Base-by-base conservation (phyloP, 2,797 vertebrate genomes). In the Falco rusticolus region DNA sequence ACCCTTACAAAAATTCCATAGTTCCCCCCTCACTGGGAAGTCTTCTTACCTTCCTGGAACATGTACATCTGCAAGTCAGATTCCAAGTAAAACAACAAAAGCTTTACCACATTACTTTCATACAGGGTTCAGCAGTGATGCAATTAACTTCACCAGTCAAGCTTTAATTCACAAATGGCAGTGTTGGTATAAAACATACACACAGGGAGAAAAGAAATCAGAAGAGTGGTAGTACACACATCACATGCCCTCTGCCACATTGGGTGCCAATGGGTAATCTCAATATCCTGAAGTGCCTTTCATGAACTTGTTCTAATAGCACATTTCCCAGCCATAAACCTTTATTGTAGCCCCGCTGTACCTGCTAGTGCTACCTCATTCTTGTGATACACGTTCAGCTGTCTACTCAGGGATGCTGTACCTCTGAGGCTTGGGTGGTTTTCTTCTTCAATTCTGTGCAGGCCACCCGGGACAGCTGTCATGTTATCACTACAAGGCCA, bases 51-150 rank as follows among this genome's bases (percentile, higher is more conserved):
- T 57, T 77, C 41, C 65, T 9, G 6, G 75, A 54, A 25, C 7
- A 33, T 0, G 0, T 10, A 1, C 1, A 57, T 31, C 17, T 54
- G 4, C 47, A 72, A 47, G 19, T 7, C 34, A 72, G 33, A 70
- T 31, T 45, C 8, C 28, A 91, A 57, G 31, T 22, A 80, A 53
- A 76, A 16, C 16, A 84, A 60, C 4, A 16, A 15, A 75, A 84
- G 53, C 43, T 68, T 51, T 33, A 71, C 8, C 5, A 5, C 5
- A 26, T 64, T 71, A 45, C 29, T 22, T 66, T 84, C 50, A 54
- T 7, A 66, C 6, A 34, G 13, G 4, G 11, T 21, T 65, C 57
- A 84, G 29, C 29, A 68, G 15, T 4, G 12, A 48, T 33, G 8
- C 28, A 68, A 45, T 51, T 31, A 74, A 50, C 26, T 77, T 69